Base-by-base conservation (phyloP, 2,797 vertebrate species). In the Tapirus indicus region DNA sequence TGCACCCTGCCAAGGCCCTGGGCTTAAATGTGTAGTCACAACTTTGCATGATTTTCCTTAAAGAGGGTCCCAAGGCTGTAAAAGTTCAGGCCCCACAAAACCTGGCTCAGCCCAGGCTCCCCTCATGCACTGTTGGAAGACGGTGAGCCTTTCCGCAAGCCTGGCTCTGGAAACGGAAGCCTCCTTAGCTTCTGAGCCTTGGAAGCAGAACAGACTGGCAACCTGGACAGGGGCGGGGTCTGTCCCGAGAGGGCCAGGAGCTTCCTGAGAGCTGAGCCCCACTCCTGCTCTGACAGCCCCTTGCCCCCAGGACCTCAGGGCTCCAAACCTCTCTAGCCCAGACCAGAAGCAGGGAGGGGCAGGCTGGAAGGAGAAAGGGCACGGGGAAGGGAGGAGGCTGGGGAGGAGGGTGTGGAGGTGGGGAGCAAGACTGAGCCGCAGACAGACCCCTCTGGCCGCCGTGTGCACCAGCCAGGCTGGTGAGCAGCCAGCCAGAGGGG, bases 21-120 rank as follows among this genome's bases (percentile, higher is more conserved):
- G 27, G 56, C 14, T 85, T 47, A 52, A 68, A 0, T 27, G 12
- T 54, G 38, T 44, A 27, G 62, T 79, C n/a, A n/a, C 47, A 62
- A 74, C 21, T 85, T 54, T 2, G 38, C 60, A 44, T 64, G 49
- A 9, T 49, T 91, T 95, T 91, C 83, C 88, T 84, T 62, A 49
- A 52, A 44, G n/a, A 47, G 47, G 27, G 49, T 94, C 25, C 64
- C 35, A 35, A 49, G 69, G 74, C 0, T 6, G 13, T 32, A 90
- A 94, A 83, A 78, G 3, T n/a, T 32, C 35, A 35, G 47, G 66
- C 29, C 38, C 21, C 38, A 35, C 20, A 21, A 93, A 75, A 69
- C 29, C 56, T 69, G 56, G 75, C 38, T 60, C 54, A 52, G 74
- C 54, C 27, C 6, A 58, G 35, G 56, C 23, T 12, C 25, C 29